Percentiles rank a stretch among this genome's conserved stretches.
phyloP scores from a whole-genome alignment of 2,888 invertebrate genomes.

The Tachystola acroxantha region DNA sequence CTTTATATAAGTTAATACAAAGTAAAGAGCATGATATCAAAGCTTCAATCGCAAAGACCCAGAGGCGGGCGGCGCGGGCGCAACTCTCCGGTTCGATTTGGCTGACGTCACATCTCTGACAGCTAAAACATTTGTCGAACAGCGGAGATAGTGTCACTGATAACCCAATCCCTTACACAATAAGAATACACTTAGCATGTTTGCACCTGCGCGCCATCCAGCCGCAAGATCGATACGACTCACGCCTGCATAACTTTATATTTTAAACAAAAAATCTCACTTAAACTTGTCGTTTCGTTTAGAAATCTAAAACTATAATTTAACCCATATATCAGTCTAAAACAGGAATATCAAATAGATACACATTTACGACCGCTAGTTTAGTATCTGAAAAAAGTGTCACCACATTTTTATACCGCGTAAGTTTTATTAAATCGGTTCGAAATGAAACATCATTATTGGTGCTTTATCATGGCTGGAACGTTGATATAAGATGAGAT shows the following conservation, averaged over 20 bases:
- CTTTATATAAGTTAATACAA: no score
- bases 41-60: conserved; percentile 40
- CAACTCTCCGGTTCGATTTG: conserved; percentile 49
- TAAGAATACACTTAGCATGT: conserved; percentile 77
- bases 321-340: conserved; percentile 5
- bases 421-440: conserved; percentile 61
- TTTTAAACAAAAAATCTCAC: conserved; percentile 24
- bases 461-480: conserved; percentile 70
- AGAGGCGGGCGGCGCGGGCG: conserved; percentile 37
- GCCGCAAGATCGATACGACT: conserved; percentile 50
- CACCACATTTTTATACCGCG: conserved; percentile 45
- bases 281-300: conserved; percentile 21
- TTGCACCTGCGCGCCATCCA: conserved; percentile 73
- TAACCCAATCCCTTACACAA: conserved; percentile 76
- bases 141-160: conserved; percentile 74
- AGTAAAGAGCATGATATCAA: conserved; percentile 41
- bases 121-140: conserved; percentile 77
- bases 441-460: conserved; percentile 75
- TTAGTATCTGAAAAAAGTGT: conserved; percentile 43
- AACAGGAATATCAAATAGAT: conserved; percentile 11
- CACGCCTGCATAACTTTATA: conserved; percentile 40
- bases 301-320: conserved; percentile 10
- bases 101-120: conserved; percentile 76
- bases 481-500: conserved; percentile 66
- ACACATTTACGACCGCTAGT: conserved; percentile 16